Percentiles rank a stretch among this genome's conserved stretches.
Conservation (phyloP, 2,888 invertebrate species). For the Phanerotoma sp. region DNA sequence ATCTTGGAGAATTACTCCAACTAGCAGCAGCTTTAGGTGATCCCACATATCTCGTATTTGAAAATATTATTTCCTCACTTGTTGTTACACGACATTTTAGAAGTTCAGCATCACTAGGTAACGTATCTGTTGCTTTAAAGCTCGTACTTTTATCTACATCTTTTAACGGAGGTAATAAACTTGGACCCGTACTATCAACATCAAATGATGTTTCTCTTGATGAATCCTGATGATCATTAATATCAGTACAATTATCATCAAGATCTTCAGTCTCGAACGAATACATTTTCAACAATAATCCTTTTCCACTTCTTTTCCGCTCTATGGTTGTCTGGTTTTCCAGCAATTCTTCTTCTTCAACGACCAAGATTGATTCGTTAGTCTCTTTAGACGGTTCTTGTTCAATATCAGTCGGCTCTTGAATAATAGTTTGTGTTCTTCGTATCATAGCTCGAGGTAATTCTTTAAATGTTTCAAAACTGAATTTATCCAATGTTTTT, state of each 20-base stretch:
- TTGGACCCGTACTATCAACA: constrained; percentile 46
- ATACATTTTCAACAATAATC: constrained; percentile 52
- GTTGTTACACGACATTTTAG: constrained; percentile 52
- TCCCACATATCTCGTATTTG: constrained; percentile 36
- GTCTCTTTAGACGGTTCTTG: constrained; percentile 17
- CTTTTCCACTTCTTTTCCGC: constrained; percentile 47
- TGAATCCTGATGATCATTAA: constrained; percentile 41
- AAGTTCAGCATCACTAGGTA: constrained; percentile 41
- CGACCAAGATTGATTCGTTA: constrained; percentile 9
- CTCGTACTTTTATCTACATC: constrained; percentile 25
- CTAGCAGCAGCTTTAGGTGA: constrained; percentile 41
- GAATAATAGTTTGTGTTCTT: constrained; percentile 27
- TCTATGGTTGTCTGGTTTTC: constrained; percentile 20
- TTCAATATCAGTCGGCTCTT: constrained; percentile 28
- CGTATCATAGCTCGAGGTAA: constrained; percentile 25
- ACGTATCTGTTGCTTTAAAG: constrained; percentile 33
- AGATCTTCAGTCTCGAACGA: constrained; percentile 55
- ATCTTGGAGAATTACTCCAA: constrained; percentile 46
- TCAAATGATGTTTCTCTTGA: constrained; percentile 46
- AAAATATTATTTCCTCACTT: constrained; percentile 49
- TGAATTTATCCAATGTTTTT: constrained; percentile 51
- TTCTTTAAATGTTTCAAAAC: constrained; percentile 42
- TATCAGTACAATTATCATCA: constrained; percentile 34
- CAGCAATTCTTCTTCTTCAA: constrained; percentile 6
- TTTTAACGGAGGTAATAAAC: constrained; percentile 44